These are phyloP conservation scores for Lethrus apterus DNA, from an alignment of 1,140 invertebrate species.

Conservation along the genomic window DNA sequence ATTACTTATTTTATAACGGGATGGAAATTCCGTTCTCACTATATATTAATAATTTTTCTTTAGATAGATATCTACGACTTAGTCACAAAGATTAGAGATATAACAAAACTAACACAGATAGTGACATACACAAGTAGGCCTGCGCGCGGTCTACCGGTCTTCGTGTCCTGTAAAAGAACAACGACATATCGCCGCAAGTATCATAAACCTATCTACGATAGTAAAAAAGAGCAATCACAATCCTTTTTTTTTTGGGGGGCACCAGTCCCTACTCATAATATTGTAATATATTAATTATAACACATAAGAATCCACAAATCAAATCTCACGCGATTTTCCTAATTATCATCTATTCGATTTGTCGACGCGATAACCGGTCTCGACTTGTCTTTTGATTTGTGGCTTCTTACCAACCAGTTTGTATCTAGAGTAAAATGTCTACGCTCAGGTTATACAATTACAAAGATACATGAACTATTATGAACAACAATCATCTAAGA, in stretches of 20 bases:
- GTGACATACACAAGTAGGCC: conserved; percentile 31
- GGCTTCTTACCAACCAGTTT: too few relatives aligned
- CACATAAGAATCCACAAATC: too few relatives aligned
- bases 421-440: too few relatives aligned
- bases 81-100: conserved; percentile 23
- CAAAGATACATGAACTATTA: conserved; percentile 24
- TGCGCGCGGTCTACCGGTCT: conserved; percentile 9
- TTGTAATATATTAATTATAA: too few relatives aligned
- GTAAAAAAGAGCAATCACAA: conserved; percentile 38
- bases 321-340: too few relatives aligned
- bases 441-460: conserved; percentile 25
- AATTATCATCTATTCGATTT: too few relatives aligned
- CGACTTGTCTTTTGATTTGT: too few relatives aligned
- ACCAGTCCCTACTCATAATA: conserved; percentile 30
- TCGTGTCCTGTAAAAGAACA: not conserved
- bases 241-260: conserved; percentile 27
- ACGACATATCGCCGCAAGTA: not conserved
- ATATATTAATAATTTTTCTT: conserved; percentile 38
- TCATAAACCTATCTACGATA: conserved; percentile 18
- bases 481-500: too few relatives aligned
- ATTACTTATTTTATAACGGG: conserved; percentile 47
- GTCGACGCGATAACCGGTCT: too few relatives aligned
- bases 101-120: conserved; percentile 42
- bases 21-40: conserved; percentile 59
- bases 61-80: conserved; percentile 34